These are phyloP conservation scores for Alligator mississippiensis DNA, from an alignment of 2,113 vertebrate genomes.

Conservation along the genomic window DNA sequence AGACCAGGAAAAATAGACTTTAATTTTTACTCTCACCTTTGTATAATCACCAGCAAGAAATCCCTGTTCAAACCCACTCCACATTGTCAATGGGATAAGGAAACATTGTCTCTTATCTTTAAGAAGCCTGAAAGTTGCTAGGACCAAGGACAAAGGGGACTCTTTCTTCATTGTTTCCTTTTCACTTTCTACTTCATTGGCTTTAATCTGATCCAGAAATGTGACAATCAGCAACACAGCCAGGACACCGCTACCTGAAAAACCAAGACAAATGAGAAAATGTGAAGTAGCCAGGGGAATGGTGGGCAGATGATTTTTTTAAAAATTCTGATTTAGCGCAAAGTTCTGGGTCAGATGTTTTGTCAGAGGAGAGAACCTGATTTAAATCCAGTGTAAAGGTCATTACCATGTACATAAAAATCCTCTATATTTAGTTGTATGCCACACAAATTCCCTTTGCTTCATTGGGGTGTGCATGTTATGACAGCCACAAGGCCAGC, in stretches of 20 bases:
- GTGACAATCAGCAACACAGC: slow-evolving; percentile 85
- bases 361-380: slow-evolving; percentile 31
- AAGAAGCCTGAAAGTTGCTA: slow-evolving; percentile 89
- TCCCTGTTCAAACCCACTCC: slow-evolving; percentile 94
- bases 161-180: slow-evolving; percentile 61
- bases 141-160: slow-evolving; percentile 81
- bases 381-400: slow-evolving; percentile 20
- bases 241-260: slow-evolving; percentile 87
- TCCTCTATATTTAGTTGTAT: background rate
- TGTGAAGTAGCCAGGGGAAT: slow-evolving; percentile 29
- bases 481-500: background rate
- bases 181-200: slow-evolving; percentile 53
- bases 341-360: slow-evolving; percentile 41
- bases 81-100: slow-evolving; percentile 91
- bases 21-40: slow-evolving; percentile 79
- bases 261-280: slow-evolving; percentile 38
- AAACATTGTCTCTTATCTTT: slow-evolving; percentile 85
- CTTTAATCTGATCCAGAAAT: slow-evolving; percentile 87
- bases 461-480: background rate
- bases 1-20: background rate
- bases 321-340: slow-evolving; percentile 51
- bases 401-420: slow-evolving; percentile 38
- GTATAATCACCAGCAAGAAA: slow-evolving; percentile 95
- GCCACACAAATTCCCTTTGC: background rate
- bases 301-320: slow-evolving; percentile 19